Conservation (phyloP, 2,797 vertebrate genomes). For the Schizopygopsis pylzovi region DNA sequence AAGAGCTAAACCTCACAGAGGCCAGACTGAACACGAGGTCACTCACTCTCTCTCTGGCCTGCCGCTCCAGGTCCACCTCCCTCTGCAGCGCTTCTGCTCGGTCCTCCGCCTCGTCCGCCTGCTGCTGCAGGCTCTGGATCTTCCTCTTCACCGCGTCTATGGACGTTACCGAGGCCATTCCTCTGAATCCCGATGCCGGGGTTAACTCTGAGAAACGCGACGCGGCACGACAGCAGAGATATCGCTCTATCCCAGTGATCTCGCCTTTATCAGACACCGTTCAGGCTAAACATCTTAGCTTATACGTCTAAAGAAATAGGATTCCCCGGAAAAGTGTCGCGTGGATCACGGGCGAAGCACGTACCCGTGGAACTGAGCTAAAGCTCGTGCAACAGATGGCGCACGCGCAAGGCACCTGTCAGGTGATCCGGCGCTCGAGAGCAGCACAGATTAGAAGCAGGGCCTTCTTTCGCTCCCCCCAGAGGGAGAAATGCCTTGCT, state of each 20-base stretch:
- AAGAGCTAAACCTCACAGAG: no score
- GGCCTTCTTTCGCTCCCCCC: background rate
- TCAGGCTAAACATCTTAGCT: background rate
- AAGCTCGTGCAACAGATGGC: conserved; percentile 11
- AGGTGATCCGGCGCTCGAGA: background rate
- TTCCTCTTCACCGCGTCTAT: conserved; percentile 86
- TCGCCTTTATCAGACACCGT: conserved; percentile 38
- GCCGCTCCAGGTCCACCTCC: conserved; percentile 80
- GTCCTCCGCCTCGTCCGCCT: conserved; percentile 83
- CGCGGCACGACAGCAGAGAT: background rate
- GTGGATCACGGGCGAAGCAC: background rate
- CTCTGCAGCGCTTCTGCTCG: conserved; percentile 78
- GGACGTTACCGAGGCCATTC: conserved; percentile 78
- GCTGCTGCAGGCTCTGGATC: conserved; percentile 85
- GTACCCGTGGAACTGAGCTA: background rate
- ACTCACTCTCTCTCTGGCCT: conserved; percentile 77
- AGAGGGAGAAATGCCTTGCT: no score
- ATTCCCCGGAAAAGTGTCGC: background rate
- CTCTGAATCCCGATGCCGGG: background rate
- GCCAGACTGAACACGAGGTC: background rate
- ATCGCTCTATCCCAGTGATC: background rate
- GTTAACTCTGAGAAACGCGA: background rate
- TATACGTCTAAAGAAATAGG: background rate
- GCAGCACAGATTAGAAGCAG: background rate
- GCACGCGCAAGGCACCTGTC: conserved; percentile 24